A percentile compares a stretch with the other conserved stretches of the same genome.
Conservation (phyloP, 64 coral and sea anemone species). For the Orbicella faveolata region DNA sequence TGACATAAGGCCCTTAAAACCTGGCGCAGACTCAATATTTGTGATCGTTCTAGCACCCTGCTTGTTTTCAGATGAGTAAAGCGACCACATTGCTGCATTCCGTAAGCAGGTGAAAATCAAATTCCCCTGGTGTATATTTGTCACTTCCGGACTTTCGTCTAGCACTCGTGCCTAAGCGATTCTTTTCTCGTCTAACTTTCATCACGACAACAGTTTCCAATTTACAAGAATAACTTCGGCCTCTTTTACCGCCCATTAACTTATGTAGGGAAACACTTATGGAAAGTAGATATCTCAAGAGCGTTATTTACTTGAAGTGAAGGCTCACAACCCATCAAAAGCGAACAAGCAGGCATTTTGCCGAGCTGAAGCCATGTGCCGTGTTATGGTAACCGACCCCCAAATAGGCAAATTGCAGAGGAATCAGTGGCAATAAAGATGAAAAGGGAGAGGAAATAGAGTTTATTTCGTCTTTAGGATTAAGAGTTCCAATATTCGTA, state of each 20-base stretch:
- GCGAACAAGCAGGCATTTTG: too few species aligned
- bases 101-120: not conserved
- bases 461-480: not conserved
- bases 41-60: not conserved
- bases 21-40: not conserved
- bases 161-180: not conserved
- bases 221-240: not conserved
- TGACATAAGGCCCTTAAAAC: not conserved
- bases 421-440: not conserved
- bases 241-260: not conserved
- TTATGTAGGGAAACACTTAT: not conserved
- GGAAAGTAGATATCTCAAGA: not conserved
- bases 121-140: not conserved
- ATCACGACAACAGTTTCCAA: not conserved
- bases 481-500: not conserved
- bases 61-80: not conserved
- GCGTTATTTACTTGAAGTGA: not conserved
- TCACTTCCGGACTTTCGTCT: not conserved
- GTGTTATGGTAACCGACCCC: not conserved
- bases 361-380: too few species aligned
- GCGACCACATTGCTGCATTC: too few species aligned
- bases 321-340: too few species aligned
- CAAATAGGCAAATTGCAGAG: not conserved
- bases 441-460: not conserved
- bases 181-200: slow-evolving; percentile 26